Evolutionary conservation across 2,888 invertebrate genomes (phyloP), one percentile per base, ranked within the genome.

Genomic region (Saturnia japonica): DNA sequence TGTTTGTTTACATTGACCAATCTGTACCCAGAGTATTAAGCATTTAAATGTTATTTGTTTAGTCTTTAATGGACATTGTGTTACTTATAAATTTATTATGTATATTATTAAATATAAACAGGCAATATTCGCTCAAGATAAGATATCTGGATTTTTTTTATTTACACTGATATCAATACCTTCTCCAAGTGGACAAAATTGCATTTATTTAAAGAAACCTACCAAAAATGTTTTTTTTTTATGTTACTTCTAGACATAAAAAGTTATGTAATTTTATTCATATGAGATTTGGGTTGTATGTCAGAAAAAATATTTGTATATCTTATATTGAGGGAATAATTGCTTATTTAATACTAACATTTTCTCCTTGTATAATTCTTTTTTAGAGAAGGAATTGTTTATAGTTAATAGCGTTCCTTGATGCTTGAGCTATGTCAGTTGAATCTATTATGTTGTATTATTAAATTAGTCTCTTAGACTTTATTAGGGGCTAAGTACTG

Each of bases 1-100:
- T 70, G 71, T 80, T 74, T 84, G 78, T 82, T 79, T 75, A 79
- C 77, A 77, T 78, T 81, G 85, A 85, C 83, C 80, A 80, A 71
- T 75, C 74, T 81, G 74, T 83, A 83, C 84, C 77, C 77, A 72
- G 76, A 77, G 82, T 77, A 79, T 78, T 80, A 83, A 84, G 82
- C 83, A 82, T 70, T 78, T 84, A 76, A 72, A 74, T 54, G 68
- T 74, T 73, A 76, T 73, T 75, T 70, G 67, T 66, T 40, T 69
- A 47, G 25, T 54, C 9, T 54, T 54, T 60, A 60, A 14, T 60
- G 25, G 12, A 60, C n/a, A 22, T n/a, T 60, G n/a, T 54, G 11
- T 1, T 51, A 19, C n/a, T 51, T 51, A 51, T 51, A 51, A 43
- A 9, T 43, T 43, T 43, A 22, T 54, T 22, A 28, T 60, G 28